Conservation (phyloP, 2,888 invertebrate genomes). For the Spicauda simplicius region DNA sequence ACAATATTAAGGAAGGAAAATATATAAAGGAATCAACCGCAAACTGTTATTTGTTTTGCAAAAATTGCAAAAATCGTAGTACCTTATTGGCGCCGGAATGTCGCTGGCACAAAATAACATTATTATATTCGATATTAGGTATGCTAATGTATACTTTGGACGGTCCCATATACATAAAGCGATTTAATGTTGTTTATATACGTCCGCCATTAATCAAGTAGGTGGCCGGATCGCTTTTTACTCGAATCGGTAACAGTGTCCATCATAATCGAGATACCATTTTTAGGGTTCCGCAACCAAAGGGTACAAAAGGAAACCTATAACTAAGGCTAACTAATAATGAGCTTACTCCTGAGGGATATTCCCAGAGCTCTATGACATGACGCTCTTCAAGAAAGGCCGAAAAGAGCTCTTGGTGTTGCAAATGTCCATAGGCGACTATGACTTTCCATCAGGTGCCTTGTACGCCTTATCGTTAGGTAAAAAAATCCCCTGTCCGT, state of each 20-base stretch:
- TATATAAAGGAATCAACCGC: not conserved
- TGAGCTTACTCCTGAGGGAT: too few species aligned
- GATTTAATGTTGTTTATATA: slow-evolving; percentile 57
- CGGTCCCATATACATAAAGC: slow-evolving; percentile 45
- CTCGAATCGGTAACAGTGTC: slow-evolving; percentile 53
- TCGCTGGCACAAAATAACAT: slow-evolving; percentile 44
- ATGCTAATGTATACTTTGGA: slow-evolving; percentile 52
- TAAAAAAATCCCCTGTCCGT: too few species aligned
- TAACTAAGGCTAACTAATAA: too few species aligned
- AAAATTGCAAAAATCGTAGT: slow-evolving; percentile 33
- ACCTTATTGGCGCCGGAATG: slow-evolving; percentile 46
- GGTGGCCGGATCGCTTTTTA: slow-evolving; percentile 48
- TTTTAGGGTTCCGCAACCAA: too few species aligned
- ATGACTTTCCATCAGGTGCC: too few species aligned
- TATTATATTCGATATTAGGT: slow-evolving; percentile 47
- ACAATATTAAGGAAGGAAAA: not conserved
- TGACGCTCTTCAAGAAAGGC: too few species aligned
- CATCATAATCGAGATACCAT: slow-evolving; percentile 42
- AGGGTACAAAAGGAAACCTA: too few species aligned
- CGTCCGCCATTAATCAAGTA: slow-evolving; percentile 51
- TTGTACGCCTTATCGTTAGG: too few species aligned
- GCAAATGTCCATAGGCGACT: too few species aligned
- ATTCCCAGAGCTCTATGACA: too few species aligned
- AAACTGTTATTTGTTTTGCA: not conserved
- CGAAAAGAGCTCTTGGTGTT: too few species aligned